A percentile compares a stretch with the other conserved stretches of the same genome.
Conservation (phyloP, 2,888 invertebrate genomes). For the Dyspetes luteomarginatus region DNA sequence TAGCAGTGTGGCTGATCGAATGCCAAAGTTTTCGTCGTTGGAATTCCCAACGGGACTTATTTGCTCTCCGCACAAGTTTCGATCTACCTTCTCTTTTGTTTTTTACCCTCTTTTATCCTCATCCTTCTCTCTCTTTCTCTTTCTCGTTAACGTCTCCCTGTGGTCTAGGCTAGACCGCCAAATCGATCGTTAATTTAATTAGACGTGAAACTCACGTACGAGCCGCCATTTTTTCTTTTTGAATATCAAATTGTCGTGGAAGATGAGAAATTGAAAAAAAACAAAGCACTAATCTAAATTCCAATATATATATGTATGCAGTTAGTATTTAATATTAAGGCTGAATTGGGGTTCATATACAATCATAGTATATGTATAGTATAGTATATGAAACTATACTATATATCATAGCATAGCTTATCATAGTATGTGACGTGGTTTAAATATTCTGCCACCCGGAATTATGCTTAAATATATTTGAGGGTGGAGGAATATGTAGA, state of each 20-base stretch:
- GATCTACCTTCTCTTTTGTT: constrained; percentile 11
- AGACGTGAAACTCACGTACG: not conserved
- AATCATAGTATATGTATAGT: no score
- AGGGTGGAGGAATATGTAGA: no score
- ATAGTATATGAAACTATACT: no score
- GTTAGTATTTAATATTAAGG: no score
- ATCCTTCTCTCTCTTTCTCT: not conserved
- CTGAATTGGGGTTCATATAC: no score
- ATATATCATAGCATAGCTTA: no score
- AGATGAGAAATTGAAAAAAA: not conserved
- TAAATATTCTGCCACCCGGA: no score
- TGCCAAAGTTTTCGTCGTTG: constrained; percentile 58
- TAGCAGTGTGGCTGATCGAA: constrained; percentile 53
- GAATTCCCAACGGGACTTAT: constrained; percentile 61
- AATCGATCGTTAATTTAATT: constrained; percentile 32
- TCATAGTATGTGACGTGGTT: no score
- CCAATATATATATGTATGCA: no score
- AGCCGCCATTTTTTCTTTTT: not conserved
- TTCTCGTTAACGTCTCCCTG: not conserved
- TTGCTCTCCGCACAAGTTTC: constrained; percentile 42
- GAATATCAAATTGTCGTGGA: not conserved
- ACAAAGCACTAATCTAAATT: not conserved
- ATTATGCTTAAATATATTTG: no score
- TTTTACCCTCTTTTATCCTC: not conserved
- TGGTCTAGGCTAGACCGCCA: not conserved